phyloP scores from a whole-genome alignment of 2,113 vertebrate genomes.

The Triplophysa siluroides region DNA sequence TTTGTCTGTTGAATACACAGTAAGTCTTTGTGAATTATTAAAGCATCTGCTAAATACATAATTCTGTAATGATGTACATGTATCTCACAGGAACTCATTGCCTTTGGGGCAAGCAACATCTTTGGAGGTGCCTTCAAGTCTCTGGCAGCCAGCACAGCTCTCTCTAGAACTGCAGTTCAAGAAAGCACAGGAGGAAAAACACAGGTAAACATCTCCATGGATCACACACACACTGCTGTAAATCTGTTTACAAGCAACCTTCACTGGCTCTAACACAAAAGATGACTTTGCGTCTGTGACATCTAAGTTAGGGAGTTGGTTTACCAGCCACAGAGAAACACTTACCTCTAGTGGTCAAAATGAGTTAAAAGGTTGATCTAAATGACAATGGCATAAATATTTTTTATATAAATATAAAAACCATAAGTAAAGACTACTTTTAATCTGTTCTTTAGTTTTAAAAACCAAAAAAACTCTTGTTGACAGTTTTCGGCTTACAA shows the following conservation, averaged over 20 bases:
- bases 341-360: slow-evolving; percentile 39
- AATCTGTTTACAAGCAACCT: slow-evolving; percentile 6
- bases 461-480: too few relatives aligned
- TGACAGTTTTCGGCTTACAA: too few relatives aligned
- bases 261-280: neutral
- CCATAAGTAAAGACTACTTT: too few relatives aligned
- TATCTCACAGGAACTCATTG: slow-evolving; percentile 85
- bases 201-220: slow-evolving; percentile 76
- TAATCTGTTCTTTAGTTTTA: too few relatives aligned
- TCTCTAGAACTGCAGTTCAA: slow-evolving; percentile 92
- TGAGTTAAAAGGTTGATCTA: neutral
- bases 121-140: slow-evolving; percentile 87
- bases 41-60: neutral
- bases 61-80: neutral
- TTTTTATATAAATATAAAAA: too few relatives aligned
- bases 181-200: slow-evolving; percentile 97
- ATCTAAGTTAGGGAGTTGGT: neutral
- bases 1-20: too few relatives aligned
- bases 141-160: slow-evolving; percentile 87
- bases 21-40: too few relatives aligned
- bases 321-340: slow-evolving; percentile 22
- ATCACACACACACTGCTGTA: neutral
- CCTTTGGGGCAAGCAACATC: slow-evolving; percentile 91
- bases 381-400: neutral
- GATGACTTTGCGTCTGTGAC: neutral